These are phyloP conservation scores for Rissa tridactyla DNA, from an alignment of 2,113 vertebrate species.

Conservation along the genomic window DNA sequence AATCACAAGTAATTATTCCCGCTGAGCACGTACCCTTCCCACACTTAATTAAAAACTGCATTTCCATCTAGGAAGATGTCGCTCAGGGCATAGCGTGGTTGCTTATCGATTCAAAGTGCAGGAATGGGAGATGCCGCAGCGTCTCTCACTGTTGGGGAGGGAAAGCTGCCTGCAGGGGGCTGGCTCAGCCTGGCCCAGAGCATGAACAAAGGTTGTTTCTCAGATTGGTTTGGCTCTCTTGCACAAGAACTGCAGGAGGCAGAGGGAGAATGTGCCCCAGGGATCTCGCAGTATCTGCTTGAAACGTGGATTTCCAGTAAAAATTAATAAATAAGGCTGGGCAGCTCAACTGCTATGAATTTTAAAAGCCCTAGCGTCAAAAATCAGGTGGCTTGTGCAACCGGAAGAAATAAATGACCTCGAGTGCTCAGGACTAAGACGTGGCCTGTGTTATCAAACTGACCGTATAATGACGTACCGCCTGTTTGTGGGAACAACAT, in stretches of 20 bases:
- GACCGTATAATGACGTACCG: neutral
- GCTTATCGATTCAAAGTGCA: neutral
- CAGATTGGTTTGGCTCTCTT: neutral
- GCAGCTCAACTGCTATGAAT: neutral
- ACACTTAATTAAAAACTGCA: neutral
- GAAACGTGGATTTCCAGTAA: neutral
- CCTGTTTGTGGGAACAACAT: neutral
- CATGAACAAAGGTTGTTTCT: neutral
- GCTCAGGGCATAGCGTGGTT: neutral
- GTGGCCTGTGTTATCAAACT: fast-evolving
- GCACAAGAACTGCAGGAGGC: neutral
- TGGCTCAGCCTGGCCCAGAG: neutral
- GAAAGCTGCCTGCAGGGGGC: neutral
- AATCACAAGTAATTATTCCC: neutral
- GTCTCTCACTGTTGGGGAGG: fast-evolving
- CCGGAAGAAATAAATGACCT: neutral
- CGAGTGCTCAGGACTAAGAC: neutral
- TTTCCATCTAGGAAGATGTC: neutral
- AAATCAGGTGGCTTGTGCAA: neutral
- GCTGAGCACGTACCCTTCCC: neutral
- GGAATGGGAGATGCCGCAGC: neutral
- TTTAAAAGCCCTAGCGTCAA: neutral
- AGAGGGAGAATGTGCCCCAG: neutral
- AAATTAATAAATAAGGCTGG: neutral
- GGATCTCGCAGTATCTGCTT: neutral